phyloP scores from a whole-genome alignment of 2,797 vertebrate genomes.

The Pseudomugil tenellus region DNA sequence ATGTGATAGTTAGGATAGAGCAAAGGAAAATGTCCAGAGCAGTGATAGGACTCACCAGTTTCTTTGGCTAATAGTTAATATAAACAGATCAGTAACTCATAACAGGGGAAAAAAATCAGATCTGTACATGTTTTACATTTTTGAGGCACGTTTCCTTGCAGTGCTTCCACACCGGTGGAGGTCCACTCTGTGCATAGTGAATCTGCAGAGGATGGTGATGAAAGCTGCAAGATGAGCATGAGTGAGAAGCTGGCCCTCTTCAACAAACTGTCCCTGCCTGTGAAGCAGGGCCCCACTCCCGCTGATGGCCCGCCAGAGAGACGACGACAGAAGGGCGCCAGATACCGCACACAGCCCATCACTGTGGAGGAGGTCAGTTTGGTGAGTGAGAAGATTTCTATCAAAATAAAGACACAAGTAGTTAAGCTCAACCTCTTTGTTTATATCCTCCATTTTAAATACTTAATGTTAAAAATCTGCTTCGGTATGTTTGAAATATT shows the following conservation, averaged over 20 bases:
- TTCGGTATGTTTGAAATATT: background rate
- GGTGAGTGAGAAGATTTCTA: conserved; percentile 59
- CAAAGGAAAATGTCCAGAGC: background rate
- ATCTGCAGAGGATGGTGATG: conserved; percentile 67
- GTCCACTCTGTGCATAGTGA: conserved; percentile 41
- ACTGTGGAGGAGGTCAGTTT: conserved; percentile 83
- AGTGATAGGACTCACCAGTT: background rate
- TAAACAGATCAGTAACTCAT: background rate
- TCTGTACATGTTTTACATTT: background rate
- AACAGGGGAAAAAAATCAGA: accelerated
- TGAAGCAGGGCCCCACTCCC: conserved; percentile 24
- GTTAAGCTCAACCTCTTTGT: background rate
- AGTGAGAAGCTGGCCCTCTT: conserved; percentile 86
- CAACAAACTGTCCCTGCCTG: conserved; percentile 80
- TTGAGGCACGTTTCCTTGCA: conserved; percentile 21
- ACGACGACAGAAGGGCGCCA: conserved; percentile 81
- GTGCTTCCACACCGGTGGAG: conserved; percentile 53
- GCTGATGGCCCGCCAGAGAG: conserved; percentile 66
- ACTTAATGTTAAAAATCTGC: background rate
- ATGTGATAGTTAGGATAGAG: background rate
- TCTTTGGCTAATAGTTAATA: too few species aligned
- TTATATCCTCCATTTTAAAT: background rate
- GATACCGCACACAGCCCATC: conserved; percentile 85
- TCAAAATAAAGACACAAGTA: background rate
- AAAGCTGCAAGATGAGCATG: conserved; percentile 82